Conservation (phyloP, 2,797 vertebrate genomes). For the Chiloscyllium punctatum region DNA sequence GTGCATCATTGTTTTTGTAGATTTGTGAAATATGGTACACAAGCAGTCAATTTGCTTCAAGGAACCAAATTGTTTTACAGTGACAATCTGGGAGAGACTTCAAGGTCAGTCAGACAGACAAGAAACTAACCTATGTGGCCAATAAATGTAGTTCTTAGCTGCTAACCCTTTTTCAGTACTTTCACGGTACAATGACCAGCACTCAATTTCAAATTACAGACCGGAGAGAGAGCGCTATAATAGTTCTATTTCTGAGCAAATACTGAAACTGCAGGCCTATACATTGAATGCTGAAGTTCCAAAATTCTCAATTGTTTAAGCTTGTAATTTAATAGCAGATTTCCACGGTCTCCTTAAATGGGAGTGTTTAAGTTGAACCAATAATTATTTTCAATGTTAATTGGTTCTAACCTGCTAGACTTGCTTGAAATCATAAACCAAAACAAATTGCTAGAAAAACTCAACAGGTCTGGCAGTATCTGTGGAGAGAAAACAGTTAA, state of each 20-base stretch:
- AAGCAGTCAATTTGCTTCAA: not conserved
- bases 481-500: too few species aligned
- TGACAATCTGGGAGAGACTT: not conserved
- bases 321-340: not conserved
- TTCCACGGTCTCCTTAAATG: not conserved
- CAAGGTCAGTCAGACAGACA: not conserved
- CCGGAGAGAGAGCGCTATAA: not conserved
- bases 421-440: not conserved
- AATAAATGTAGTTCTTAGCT: constrained; percentile 9
- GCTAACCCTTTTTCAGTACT: not conserved
- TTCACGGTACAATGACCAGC: not conserved
- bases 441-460: too few species aligned
- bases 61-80: not conserved
- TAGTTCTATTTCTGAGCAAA: not conserved
- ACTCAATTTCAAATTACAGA: not conserved
- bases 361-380: not conserved
- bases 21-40: not conserved
- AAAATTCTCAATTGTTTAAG: not conserved
- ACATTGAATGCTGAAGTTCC: not conserved
- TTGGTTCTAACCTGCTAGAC: not conserved
- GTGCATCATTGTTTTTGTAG: not conserved
- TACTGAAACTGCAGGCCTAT: not conserved
- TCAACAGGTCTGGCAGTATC: too few species aligned
- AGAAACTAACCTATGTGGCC: not conserved
- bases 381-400: not conserved